Evolutionary conservation across 2,797 vertebrate genomes (phyloP).

Genomic region (Philypnodon macrostomus): DNA sequence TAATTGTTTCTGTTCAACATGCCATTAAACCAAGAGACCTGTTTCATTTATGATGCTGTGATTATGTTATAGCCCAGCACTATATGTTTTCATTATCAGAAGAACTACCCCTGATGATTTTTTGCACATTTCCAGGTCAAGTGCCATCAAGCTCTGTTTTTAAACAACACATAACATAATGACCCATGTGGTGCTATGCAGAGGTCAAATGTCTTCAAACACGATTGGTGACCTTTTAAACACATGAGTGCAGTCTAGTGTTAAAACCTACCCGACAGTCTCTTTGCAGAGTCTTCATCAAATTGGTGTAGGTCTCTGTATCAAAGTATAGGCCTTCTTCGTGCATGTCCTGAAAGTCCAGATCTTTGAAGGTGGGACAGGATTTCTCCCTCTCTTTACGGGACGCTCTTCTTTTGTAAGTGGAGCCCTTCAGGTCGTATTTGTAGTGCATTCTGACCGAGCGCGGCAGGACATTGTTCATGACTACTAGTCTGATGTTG

Average conservation of each 20-base stretch:
- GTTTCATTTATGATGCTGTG: no score
- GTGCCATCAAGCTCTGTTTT: conserved; percentile 22
- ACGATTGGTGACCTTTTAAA: neutral
- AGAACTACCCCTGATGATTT: conserved; percentile 2
- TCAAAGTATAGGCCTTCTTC: conserved; percentile 95
- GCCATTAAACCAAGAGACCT: no score
- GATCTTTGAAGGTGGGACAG: conserved; percentile 91
- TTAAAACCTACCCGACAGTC: conserved; percentile 87
- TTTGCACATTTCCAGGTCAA: conserved; percentile 21
- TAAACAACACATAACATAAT: conserved; percentile 15
- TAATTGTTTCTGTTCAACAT: no score
- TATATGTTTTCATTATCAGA: conserved; percentile 11
- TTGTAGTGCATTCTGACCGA: conserved; percentile 94
- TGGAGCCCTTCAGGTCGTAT: conserved; percentile 96
- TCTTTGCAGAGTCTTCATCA: conserved; percentile 95
- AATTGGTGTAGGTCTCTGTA: conserved; percentile 88
- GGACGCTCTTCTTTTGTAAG: conserved; percentile 92
- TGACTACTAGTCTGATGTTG: conserved; percentile 95
- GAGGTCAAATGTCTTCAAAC: conserved; percentile 17
- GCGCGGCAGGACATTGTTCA: conserved; percentile 96
- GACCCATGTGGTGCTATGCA: conserved; percentile 1
- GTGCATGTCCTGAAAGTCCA: conserved; percentile 96
- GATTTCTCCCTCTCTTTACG: conserved; percentile 92
- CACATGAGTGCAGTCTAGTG: neutral
- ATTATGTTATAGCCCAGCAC: neutral